A percentile compares a stretch with the other conserved stretches of the same genome.
phyloP scores from a whole-genome alignment of 2,888 invertebrate genomes.

The Perdita meconis region DNA sequence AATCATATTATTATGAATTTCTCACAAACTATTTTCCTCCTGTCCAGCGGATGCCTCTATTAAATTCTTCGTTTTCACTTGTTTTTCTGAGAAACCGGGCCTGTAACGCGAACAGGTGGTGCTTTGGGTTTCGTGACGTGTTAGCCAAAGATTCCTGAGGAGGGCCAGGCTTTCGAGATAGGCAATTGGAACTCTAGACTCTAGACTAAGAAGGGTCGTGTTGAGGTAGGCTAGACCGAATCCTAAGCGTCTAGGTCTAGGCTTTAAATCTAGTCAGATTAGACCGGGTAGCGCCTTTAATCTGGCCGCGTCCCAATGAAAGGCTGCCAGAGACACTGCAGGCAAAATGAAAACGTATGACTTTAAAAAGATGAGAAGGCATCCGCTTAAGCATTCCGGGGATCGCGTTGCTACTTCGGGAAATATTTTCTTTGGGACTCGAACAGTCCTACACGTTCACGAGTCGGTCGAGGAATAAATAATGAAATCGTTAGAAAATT shows the following conservation, averaged over 20 bases:
- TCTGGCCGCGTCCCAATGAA: constrained; percentile 60
- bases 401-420: constrained; percentile 36
- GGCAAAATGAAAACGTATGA: constrained; percentile 58
- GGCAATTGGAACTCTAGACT: constrained; percentile 50
- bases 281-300: constrained; percentile 60
- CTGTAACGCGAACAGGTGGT: constrained; percentile 40
- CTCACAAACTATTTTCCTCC: background rate
- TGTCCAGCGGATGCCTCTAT: background rate
- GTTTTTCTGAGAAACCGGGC: background rate
- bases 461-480: background rate
- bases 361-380: constrained; percentile 27
- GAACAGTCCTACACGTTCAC: background rate
- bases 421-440: constrained; percentile 20
- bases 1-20: no score
- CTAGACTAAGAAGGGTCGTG: constrained; percentile 55
- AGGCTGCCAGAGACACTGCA: constrained; percentile 30
- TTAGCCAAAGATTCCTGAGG: constrained; percentile 34
- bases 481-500: constrained; percentile 15
- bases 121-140: constrained; percentile 28
- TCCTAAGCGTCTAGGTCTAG: constrained; percentile 34
- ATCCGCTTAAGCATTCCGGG: constrained; percentile 38
- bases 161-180: constrained; percentile 35
- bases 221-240: constrained; percentile 64
- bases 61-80: constrained; percentile 2
- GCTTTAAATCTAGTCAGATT: constrained; percentile 68